A percentile compares a stretch with the other conserved stretches of the same genome.
These are phyloP conservation scores for Mythimna ferrago DNA, from an alignment of 2,888 invertebrate species.

Conservation along the genomic window DNA sequence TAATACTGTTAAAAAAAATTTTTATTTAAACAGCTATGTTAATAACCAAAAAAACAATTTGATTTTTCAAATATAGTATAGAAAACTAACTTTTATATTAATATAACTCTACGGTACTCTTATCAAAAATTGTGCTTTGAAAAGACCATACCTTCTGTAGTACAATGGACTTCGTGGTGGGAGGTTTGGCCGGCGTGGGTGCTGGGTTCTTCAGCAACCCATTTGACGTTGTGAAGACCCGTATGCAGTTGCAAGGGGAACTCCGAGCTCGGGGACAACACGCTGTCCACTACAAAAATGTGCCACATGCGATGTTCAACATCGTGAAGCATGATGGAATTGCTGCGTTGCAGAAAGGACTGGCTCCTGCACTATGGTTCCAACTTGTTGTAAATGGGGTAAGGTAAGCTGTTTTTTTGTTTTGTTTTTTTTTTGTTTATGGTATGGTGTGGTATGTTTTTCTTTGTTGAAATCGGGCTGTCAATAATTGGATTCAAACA, in stretches of 20 bases:
- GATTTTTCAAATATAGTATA: background rate
- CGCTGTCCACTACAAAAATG: slow-evolving; percentile 92
- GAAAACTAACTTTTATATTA: background rate
- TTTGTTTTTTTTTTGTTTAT: slow-evolving; percentile 10
- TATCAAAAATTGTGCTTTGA: slow-evolving; percentile 30
- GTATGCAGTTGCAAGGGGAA: slow-evolving; percentile 97
- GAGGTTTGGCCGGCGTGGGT: slow-evolving; percentile 94
- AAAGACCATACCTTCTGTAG: slow-evolving; percentile 65
- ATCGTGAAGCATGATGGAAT: slow-evolving; percentile 95
- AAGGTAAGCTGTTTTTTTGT: slow-evolving; percentile 79
- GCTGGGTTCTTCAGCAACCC: slow-evolving; percentile 97
- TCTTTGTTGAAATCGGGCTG: background rate
- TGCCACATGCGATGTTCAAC: slow-evolving; percentile 94
- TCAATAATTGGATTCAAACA: background rate
- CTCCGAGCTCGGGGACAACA: slow-evolving; percentile 92
- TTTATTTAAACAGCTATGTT: background rate
- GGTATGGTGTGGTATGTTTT: background rate
- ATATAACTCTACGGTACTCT: background rate
- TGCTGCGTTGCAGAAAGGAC: slow-evolving; percentile 93
- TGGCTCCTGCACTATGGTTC: slow-evolving; percentile 96
- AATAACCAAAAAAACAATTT: background rate
- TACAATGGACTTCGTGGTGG: slow-evolving; percentile 94
- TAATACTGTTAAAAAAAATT: background rate
- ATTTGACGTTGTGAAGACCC: slow-evolving; percentile 96
- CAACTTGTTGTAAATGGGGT: slow-evolving; percentile 93